Evolutionary conservation across 1,140 invertebrate genomes (phyloP), one percentile per base, ranked within the genome.

Genomic region (Arion vulgaris): DNA sequence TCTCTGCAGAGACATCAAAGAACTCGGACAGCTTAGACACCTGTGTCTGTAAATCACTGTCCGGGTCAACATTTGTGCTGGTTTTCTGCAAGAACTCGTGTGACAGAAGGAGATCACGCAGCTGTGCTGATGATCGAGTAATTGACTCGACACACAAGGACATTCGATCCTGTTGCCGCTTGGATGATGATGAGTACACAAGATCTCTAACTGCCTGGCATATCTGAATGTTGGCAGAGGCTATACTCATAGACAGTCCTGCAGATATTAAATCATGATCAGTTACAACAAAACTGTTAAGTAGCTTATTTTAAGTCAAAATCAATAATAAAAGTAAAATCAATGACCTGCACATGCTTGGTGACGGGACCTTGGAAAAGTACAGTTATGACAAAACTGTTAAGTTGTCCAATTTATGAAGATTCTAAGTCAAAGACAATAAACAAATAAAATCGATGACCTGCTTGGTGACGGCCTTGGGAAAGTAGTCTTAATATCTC

Each of bases 231-330:
- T 84, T 87, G 36, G 88, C 83, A 0, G 89, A 90, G 15, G 89
- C 86, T 51, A 90, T 86, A 78, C 86, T 90, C 85, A 90, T 85
- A 85, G 84, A 89, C 28, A 89, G 83, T 19, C 88, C 89, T 90
- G 83, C 4, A 85, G 86, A 49, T 34, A 45, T 7, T 75, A 23
- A 45, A 45, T 15, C 5, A 45, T 45, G 41, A 45, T 45, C n/a
- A n/a, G n/a, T n/a, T n/a, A n/a, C n/a, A n/a, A n/a, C n/a, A n/a
- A n/a, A n/a, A n/a, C n/a, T n/a, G n/a, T n/a, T n/a, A n/a, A n/a
- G n/a, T n/a, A n/a, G n/a, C n/a, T n/a, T n/a, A n/a, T n/a, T n/a
- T n/a, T n/a, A n/a, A n/a, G n/a, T n/a, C n/a, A n/a, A n/a, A n/a
- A n/a, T n/a, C n/a, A n/a, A n/a, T n/a, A n/a, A n/a, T n/a, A n/a